Conservation (phyloP, 1,140 invertebrate genomes). For the Nasonia longicornis region DNA sequence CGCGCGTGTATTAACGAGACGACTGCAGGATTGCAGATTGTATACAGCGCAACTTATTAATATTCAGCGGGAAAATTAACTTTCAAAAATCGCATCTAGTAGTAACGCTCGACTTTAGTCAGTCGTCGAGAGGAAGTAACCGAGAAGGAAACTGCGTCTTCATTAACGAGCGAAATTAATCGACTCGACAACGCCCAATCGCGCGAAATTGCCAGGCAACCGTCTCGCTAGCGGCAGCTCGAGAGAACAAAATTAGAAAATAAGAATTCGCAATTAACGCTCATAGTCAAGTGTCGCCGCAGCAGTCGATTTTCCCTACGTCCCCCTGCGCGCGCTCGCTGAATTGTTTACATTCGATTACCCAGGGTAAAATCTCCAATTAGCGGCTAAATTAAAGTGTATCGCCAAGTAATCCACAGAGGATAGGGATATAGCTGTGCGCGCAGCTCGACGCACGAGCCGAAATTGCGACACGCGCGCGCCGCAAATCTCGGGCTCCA, state of each 20-base stretch:
- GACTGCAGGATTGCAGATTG: no score
- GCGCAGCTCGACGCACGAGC: background rate
- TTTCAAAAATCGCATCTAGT: no score
- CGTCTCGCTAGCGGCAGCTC: background rate
- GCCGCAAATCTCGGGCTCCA: conserved; percentile 30
- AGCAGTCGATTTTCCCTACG: background rate
- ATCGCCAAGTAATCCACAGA: conserved; percentile 38
- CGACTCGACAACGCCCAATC: background rate
- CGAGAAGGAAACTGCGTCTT: no score
- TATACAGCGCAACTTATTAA: no score
- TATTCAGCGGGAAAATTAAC: no score
- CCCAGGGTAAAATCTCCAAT: conserved; percentile 32
- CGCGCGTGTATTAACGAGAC: background rate
- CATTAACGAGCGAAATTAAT: background rate
- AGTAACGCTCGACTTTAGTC: no score
- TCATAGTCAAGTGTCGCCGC: background rate
- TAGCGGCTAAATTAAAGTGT: conserved; percentile 41
- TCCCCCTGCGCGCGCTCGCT: no score
- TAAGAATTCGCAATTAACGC: background rate
- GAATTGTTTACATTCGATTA: conserved; percentile 45
- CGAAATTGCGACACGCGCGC: conserved; percentile 35
- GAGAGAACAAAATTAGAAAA: background rate
- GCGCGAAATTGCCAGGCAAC: background rate
- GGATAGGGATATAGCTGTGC: background rate
- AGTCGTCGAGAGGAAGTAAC: no score